phyloP scores from a whole-genome alignment of 1,140 invertebrate genomes.

The Tetragnatha versicolor region DNA sequence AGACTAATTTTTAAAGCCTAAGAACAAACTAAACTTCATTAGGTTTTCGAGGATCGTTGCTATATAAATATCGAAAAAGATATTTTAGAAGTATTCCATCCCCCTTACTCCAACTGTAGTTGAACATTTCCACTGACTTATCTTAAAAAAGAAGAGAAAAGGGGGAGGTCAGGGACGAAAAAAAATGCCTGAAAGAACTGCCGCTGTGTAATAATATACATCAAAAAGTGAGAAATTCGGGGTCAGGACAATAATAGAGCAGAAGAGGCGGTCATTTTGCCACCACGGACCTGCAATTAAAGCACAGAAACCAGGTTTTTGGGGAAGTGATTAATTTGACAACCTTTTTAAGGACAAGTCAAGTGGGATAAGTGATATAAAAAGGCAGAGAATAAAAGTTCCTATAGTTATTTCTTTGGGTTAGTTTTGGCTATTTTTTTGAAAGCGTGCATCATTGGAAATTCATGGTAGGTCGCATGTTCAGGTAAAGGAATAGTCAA shows the following conservation, averaged over 20 bases:
- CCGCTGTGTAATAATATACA: slow-evolving; percentile 33
- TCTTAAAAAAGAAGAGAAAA: neutral
- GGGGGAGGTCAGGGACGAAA: neutral
- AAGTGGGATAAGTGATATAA: neutral
- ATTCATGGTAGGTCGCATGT: no score
- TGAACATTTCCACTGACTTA: neutral
- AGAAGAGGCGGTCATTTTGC: slow-evolving; percentile 26
- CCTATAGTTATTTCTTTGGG: no score
- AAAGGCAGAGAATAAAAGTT: no score
- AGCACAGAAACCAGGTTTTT: slow-evolving; percentile 6
- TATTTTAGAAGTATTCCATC: neutral
- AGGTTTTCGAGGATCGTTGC: no score
- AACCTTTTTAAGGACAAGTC: neutral
- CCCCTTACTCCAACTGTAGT: neutral
- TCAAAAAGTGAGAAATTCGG: slow-evolving; percentile 8
- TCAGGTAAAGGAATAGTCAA: no score
- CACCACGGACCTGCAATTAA: slow-evolving; percentile 23
- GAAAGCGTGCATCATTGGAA: no score
- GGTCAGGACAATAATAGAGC: slow-evolving; percentile 29
- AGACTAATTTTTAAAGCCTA: no score
- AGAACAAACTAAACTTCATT: no score
- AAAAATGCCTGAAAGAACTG: neutral
- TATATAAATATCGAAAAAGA: neutral
- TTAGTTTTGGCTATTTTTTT: no score
- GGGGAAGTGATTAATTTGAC: slow-evolving; percentile 36